Conservation (phyloP, 2,888 invertebrate genomes). For the Mesorhabditis sp. region DNA sequence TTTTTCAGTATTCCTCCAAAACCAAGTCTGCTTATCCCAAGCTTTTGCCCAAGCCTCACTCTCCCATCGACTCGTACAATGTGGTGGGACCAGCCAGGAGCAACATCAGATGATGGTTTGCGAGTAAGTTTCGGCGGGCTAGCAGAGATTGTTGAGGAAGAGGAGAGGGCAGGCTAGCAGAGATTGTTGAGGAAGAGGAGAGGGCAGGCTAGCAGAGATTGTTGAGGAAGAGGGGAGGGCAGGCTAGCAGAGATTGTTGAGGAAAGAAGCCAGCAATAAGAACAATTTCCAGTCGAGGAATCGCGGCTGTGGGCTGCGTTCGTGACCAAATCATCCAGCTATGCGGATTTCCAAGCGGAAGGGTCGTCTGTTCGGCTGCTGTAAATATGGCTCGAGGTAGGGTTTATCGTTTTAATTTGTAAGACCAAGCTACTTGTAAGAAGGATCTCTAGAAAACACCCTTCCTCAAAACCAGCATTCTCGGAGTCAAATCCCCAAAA, state of each 20-base stretch:
- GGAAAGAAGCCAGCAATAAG: too few species aligned
- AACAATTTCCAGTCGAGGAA: background rate
- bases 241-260: background rate
- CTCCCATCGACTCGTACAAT: background rate
- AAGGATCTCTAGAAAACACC: background rate
- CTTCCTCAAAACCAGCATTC: too few species aligned
- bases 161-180: background rate
- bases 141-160: background rate
- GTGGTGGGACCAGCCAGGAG: background rate
- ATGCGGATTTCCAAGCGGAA: constrained; percentile 1
- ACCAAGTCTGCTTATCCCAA: background rate
- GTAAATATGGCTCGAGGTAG: constrained; percentile 1
- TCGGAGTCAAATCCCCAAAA: too few species aligned
- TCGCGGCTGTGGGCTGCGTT: background rate
- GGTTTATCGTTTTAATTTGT: too few species aligned
- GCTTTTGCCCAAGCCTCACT: background rate
- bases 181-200: too few species aligned
- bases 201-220: background rate
- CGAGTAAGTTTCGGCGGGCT: background rate
- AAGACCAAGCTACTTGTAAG: too few species aligned
- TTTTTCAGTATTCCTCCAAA: background rate
- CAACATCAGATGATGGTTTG: background rate
- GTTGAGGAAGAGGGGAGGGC: background rate
- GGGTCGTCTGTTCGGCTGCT: background rate
- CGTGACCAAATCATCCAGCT: background rate